Base-by-base conservation (phyloP, 2,888 invertebrate species). In the Troides helena region DNA sequence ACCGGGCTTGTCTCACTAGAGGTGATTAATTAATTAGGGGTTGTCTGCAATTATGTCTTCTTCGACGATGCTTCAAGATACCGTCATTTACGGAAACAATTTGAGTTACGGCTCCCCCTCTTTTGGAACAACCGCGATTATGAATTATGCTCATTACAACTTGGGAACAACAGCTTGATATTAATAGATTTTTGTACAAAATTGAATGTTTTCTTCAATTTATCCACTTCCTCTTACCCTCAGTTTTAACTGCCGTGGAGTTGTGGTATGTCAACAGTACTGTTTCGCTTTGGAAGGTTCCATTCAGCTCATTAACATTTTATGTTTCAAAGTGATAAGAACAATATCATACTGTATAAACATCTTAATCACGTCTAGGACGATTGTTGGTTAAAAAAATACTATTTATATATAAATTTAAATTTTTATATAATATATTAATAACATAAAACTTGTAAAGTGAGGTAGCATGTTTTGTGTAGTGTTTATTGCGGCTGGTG, bases 1-100 rank as follows among this genome's bases (percentile, higher is more conserved):
- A 80, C 73, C 76, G 76, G 74, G 76, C 75, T 81, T 84, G 87
- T 83, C 80, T 78, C 78, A 84, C 78, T 85, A 84, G 84, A 84
- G 84, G 85, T 89, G 89, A 90, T 89, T 92, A 91, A 92, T 92
- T 90, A 91, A 91, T 90, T 89, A 92, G 84, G 85, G 87, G 83
- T 82, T 85, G 82, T 78, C 83, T 87, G 85, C 88, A 89, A 90
- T 90, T 89, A 90, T 84, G 84, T 83, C 84, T 83, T 84, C 84
- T 84, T 81, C 76, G 80, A 78, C 77, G 78, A 73, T 75, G 78
- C 75, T 74, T 75, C 66, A 73, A 74, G 74, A 75, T 74, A 79
- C 77, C 78, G 77, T 77, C 75, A 72, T 77, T 75, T 71, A 69
- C 74, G 75, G 70, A 71, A 75, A 76, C 76, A 75, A 75, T 76